phyloP scores from a whole-genome alignment of 1,140 invertebrate genomes.

The Macrocentrus cingulum region DNA sequence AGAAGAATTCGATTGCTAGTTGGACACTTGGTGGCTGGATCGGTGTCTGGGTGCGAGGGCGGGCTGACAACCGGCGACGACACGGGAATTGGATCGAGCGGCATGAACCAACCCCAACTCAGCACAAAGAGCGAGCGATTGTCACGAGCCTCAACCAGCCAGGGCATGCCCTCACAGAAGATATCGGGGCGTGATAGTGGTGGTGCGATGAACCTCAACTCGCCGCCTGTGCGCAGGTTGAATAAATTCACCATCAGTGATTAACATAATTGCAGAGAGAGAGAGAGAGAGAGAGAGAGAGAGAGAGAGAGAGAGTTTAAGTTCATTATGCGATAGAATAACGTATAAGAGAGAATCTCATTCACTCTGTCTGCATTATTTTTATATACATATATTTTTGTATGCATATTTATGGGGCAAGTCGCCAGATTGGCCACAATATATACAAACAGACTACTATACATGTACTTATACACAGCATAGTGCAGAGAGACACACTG shows the following conservation, averaged over 20 bases:
- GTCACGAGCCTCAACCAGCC: constrained; percentile 72
- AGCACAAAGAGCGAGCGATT: constrained; percentile 74
- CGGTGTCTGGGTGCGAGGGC: too few species aligned
- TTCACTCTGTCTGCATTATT: constrained; percentile 16
- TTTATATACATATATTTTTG: constrained; percentile 17
- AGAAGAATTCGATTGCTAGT: constrained; percentile 52
- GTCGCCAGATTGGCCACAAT: constrained; percentile 8
- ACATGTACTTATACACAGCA: too few species aligned
- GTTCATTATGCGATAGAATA: constrained; percentile 12
- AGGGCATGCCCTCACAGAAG: constrained; percentile 73
- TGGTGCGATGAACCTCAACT: constrained; percentile 64
- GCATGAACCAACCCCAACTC: constrained; percentile 70
- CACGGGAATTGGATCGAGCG: constrained; percentile 45
- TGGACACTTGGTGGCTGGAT: constrained; percentile 64
- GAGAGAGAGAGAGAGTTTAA: too few species aligned
- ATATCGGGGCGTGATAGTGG: constrained; percentile 64
- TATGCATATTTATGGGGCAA: constrained; percentile 13
- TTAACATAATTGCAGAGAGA: constrained; percentile 20
- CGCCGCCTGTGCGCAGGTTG: constrained; percentile 56
- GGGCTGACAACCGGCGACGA: constrained; percentile 57
- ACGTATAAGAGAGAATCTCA: not conserved
- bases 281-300: too few species aligned
- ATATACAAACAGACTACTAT: not conserved
- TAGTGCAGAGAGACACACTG: too few species aligned
- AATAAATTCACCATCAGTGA: constrained; percentile 16